phyloP scores from a whole-genome alignment of 2,113 vertebrate species.

The Copsychus sechellarum region DNA sequence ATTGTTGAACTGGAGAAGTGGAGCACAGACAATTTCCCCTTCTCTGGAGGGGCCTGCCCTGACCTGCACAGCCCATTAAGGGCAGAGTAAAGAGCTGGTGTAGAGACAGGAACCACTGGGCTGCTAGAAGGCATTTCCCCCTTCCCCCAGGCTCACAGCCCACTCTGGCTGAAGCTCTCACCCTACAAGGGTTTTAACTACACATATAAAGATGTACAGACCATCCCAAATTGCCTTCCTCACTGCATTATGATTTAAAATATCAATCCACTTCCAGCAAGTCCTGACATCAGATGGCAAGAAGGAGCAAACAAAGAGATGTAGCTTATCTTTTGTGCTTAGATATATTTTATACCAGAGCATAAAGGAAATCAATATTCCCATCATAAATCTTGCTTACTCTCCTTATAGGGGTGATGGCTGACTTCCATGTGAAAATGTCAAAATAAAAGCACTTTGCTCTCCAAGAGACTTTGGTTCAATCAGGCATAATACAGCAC shows the following conservation, averaged over 20 bases:
- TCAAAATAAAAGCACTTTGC: constrained; percentile 57
- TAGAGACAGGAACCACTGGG: neutral
- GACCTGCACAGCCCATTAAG: accelerated
- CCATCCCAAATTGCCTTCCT: neutral
- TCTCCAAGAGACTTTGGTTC: constrained; percentile 52
- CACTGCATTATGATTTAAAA: constrained; percentile 25
- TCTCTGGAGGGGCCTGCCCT: neutral
- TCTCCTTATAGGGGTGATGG: constrained; percentile 43
- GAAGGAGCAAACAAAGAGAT: constrained; percentile 48
- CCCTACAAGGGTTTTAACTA: neutral
- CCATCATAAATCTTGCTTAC: constrained; percentile 64
- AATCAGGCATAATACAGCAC: constrained; percentile 45
- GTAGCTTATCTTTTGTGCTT: constrained; percentile 49
- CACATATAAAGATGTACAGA: neutral
- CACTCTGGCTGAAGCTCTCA: neutral
- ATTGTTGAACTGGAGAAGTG: neutral
- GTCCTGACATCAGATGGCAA: constrained; percentile 27
- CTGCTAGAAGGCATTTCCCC: neutral
- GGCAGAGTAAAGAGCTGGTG: neutral
- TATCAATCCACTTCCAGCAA: constrained; percentile 38
- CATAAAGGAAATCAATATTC: constrained; percentile 71
- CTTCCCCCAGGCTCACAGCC: neutral
- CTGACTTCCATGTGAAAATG: constrained; percentile 62
- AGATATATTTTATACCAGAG: constrained; percentile 54
- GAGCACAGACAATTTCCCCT: neutral